These are phyloP conservation scores for Sus cebifrons DNA, from an alignment of 2,797 vertebrate species.

Conservation along the genomic window DNA sequence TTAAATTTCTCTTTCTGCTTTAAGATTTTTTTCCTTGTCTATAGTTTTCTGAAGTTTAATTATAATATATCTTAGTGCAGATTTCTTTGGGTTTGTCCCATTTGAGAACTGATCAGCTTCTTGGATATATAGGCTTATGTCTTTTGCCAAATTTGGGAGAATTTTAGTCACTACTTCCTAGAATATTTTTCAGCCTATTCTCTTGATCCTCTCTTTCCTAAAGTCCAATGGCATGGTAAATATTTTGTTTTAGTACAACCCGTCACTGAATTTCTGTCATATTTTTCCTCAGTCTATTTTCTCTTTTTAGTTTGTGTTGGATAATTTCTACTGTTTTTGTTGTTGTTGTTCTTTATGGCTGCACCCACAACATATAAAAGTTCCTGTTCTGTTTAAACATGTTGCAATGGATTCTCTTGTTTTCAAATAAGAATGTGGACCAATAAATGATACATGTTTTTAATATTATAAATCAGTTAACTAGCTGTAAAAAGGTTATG, in stretches of 20 bases:
- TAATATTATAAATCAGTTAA: neutral
- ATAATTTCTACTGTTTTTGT: neutral
- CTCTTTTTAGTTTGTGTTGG: neutral
- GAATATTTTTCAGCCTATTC: neutral
- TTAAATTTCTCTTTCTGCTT: neutral
- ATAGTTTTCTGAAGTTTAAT: neutral
- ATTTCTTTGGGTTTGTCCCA: constrained; percentile 19
- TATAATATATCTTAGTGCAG: neutral
- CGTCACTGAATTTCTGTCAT: neutral
- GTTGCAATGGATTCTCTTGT: neutral
- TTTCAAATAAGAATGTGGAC: neutral
- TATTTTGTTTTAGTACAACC: neutral
- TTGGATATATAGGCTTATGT: neutral
- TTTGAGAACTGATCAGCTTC: neutral
- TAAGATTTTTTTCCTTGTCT: neutral
- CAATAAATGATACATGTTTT: neutral
- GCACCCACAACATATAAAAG: too few species aligned
- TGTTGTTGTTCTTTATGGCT: too few species aligned
- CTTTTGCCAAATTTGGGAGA: constrained; percentile 9
- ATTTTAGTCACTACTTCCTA: neutral
- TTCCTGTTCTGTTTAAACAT: neutral
- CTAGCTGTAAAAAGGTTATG: neutral
- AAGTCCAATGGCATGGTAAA: neutral
- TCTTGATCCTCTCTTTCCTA: neutral
- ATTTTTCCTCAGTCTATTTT: neutral